Evolutionary conservation across 2,113 vertebrate genomes (phyloP).

Genomic region (Cyprinodon tularosa): DNA sequence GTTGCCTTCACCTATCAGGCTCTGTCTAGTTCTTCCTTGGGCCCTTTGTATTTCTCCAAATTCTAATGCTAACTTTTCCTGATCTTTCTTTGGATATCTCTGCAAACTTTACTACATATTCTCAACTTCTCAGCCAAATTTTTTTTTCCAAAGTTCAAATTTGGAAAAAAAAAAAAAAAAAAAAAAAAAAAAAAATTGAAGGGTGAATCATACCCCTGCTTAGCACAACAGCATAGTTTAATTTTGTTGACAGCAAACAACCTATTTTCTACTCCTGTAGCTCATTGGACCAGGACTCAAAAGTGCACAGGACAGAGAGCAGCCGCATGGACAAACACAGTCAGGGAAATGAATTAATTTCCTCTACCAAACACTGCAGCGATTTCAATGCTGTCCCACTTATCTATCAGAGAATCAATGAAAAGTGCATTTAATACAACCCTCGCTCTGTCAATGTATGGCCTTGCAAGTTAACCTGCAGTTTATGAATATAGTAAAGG

Average conservation of each 20-base stretch:
- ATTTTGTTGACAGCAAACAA: background rate
- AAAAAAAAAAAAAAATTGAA: too few relatives aligned
- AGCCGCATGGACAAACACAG: conserved; percentile 14
- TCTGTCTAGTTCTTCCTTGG: too few relatives aligned
- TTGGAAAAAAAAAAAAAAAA: too few relatives aligned
- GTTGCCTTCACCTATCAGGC: too few relatives aligned
- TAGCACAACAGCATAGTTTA: background rate
- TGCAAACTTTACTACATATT: too few relatives aligned
- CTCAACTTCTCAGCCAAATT: too few relatives aligned
- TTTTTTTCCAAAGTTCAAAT: too few relatives aligned
- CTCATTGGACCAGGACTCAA: conserved; percentile 57
- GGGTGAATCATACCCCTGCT: background rate
- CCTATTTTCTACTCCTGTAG: background rate
- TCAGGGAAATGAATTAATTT: conserved; percentile 27
- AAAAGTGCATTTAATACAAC: conserved; percentile 22
- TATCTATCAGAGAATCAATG: conserved; percentile 48
- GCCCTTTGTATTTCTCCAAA: too few relatives aligned
- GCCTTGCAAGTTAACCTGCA: conserved; percentile 59
- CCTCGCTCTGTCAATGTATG: conserved; percentile 29
- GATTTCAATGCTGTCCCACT: conserved; percentile 41
- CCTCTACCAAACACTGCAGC: conserved; percentile 32
- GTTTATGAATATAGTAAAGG: conserved; percentile 61
- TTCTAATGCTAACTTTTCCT: too few relatives aligned
- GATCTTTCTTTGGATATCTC: too few relatives aligned
- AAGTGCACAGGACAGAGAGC: conserved; percentile 22